Evolutionary conservation across 2,113 vertebrate species (phyloP).

Genomic region (Nothoprocta perdicaria): DNA sequence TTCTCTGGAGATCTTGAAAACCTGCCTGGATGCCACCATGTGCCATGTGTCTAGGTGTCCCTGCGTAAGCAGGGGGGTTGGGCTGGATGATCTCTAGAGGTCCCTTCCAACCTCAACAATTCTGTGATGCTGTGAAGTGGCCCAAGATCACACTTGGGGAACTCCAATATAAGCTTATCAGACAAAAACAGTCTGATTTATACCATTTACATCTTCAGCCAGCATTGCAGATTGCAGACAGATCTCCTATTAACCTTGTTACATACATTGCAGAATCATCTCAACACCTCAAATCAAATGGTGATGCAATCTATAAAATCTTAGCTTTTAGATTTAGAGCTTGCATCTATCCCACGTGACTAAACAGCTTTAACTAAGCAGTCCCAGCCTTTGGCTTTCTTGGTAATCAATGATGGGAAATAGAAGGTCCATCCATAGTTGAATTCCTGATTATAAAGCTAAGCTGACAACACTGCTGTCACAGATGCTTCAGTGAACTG

Average conservation of each 20-base stretch:
- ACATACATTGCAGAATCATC: not conserved
- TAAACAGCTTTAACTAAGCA: not conserved
- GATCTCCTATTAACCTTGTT: not conserved
- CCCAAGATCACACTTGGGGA: not conserved
- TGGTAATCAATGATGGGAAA: not conserved
- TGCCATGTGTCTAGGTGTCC: too few relatives aligned
- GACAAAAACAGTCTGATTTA: not conserved
- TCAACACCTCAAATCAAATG: not conserved
- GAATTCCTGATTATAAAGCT: slow-evolving; percentile 35
- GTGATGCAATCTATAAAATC: not conserved
- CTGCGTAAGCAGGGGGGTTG: too few relatives aligned
- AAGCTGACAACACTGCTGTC: not conserved
- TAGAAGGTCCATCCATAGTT: slow-evolving; percentile 40
- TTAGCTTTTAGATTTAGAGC: not conserved
- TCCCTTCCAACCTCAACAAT: too few relatives aligned
- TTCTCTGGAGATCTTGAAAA: too few relatives aligned
- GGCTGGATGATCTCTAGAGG: too few relatives aligned
- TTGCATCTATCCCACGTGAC: not conserved
- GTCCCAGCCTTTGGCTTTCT: not conserved
- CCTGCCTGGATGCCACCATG: too few relatives aligned
- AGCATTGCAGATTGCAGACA: not conserved
- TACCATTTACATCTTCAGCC: not conserved
- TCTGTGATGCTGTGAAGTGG: not conserved
- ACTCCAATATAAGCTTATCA: not conserved
- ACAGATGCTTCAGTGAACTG: slow-evolving; percentile 20